These are phyloP conservation scores for Pachymerium ferrugineum DNA, from an alignment of 2,888 invertebrate species.

Conservation along the genomic window DNA sequence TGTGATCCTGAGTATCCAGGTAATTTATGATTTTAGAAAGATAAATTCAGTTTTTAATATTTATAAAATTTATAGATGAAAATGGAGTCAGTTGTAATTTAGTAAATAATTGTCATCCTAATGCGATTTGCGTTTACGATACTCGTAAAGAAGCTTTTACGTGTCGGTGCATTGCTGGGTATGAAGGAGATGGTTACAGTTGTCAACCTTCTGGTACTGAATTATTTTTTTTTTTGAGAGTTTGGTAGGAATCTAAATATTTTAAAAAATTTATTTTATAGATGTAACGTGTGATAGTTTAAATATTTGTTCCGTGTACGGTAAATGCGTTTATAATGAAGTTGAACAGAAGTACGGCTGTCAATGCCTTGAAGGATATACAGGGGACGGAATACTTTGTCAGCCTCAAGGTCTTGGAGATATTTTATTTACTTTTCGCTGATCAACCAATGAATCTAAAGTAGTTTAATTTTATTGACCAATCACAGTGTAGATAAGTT, in stretches of 20 bases:
- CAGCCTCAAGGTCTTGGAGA: conserved; percentile 34
- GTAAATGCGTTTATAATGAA: conserved; percentile 46
- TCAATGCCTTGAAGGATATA: conserved; percentile 57
- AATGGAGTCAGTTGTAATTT: conserved; percentile 56
- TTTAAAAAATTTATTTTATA: too few relatives aligned
- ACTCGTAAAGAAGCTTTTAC: conserved; percentile 39
- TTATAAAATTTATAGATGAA: neutral
- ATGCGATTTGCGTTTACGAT: conserved; percentile 63
- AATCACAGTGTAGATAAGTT: too few relatives aligned
- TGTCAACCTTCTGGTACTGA: neutral
- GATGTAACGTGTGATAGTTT: conserved; percentile 53
- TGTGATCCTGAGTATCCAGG: neutral
- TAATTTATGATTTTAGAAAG: neutral
- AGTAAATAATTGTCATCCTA: conserved; percentile 70
- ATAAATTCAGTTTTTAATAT: neutral
- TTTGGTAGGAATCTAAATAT: too few relatives aligned
- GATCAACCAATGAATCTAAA: too few relatives aligned
- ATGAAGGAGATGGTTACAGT: conserved; percentile 50
- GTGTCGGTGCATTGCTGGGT: conserved; percentile 51
- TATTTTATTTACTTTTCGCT: too few relatives aligned
- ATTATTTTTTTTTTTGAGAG: neutral
- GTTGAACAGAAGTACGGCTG: conserved; percentile 47
- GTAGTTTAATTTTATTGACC: too few relatives aligned
- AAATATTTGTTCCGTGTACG: conserved; percentile 57
- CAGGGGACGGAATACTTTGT: conserved; percentile 49